These are phyloP conservation scores for Geococcyx californianus DNA, from an alignment of 2,113 vertebrate genomes.

Conservation along the genomic window DNA sequence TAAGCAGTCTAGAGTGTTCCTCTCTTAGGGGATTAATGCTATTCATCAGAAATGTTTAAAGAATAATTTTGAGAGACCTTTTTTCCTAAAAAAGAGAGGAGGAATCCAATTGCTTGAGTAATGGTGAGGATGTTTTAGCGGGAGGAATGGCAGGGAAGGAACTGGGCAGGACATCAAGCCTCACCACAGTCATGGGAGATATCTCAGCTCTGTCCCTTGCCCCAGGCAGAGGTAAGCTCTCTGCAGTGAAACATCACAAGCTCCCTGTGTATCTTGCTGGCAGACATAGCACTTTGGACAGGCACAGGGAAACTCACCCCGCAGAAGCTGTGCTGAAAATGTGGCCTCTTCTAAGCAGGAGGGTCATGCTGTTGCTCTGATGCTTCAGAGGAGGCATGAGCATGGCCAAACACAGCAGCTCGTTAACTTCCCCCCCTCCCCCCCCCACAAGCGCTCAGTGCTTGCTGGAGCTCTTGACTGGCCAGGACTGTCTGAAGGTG, in stretches of 20 bases:
- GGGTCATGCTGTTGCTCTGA: rapidly evolving
- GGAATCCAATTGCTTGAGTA: conserved; percentile 52
- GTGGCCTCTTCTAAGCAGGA: not conserved
- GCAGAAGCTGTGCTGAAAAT: not conserved
- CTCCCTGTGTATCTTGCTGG: not conserved
- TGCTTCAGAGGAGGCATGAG: not conserved
- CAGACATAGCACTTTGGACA: not conserved
- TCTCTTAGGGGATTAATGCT: conserved; percentile 53
- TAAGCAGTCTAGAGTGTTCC: conserved; percentile 58
- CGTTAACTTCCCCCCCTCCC: not conserved
- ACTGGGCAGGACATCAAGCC: rapidly evolving
- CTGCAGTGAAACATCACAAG: rapidly evolving
- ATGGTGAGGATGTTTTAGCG: not conserved
- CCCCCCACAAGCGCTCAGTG: rapidly evolving
- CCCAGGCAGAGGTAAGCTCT: rapidly evolving
- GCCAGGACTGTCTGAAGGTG: rapidly evolving
- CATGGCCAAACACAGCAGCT: not conserved
- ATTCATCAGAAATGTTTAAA: conserved; percentile 67
- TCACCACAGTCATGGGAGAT: rapidly evolving
- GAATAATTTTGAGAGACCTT: conserved; percentile 21
- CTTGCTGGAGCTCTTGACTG: not conserved
- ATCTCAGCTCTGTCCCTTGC: rapidly evolving
- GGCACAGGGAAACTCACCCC: rapidly evolving
- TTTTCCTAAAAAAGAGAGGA: not conserved
- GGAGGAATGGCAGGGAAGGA: not conserved